Evolutionary conservation across 64 coral and sea anemone species (phyloP).

Genomic region (Orbicella faveolata): DNA sequence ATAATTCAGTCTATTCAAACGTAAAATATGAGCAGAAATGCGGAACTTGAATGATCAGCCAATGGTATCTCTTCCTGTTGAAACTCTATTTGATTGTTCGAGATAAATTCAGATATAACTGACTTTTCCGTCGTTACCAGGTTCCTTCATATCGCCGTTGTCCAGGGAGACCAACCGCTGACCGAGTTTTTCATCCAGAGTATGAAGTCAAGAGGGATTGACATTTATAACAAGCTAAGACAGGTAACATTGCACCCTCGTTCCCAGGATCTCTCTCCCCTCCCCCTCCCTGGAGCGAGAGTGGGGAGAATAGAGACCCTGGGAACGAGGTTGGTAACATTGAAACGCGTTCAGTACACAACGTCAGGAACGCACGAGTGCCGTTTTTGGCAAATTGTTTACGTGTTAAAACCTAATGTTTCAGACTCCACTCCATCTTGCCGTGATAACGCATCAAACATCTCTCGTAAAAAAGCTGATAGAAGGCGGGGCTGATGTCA

Average conservation of each 20-base stretch:
- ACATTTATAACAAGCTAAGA: slow-evolving; percentile 83
- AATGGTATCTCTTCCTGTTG: neutral
- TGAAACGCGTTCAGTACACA: too few species aligned
- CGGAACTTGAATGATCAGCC: neutral
- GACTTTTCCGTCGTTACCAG: slow-evolving; percentile 23
- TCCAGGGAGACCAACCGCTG: slow-evolving; percentile 70
- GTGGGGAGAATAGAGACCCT: neutral
- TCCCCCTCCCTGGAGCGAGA: neutral
- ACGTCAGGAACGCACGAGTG: too few species aligned
- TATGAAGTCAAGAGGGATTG: slow-evolving; percentile 54
- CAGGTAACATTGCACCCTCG: slow-evolving; percentile 16
- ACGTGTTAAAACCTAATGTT: neutral
- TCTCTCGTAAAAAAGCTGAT: slow-evolving; percentile 59
- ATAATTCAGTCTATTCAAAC: neutral
- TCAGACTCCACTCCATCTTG: slow-evolving; percentile 95
- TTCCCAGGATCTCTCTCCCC: too few species aligned
- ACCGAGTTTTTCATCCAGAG: slow-evolving; percentile 52
- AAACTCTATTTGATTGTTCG: neutral
- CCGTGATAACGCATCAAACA: slow-evolving; percentile 78
- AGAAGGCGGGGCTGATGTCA: slow-evolving; percentile 70
- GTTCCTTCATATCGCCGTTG: slow-evolving; percentile 71
- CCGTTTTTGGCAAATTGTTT: neutral
- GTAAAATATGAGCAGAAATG: neutral
- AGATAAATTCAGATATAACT: neutral
- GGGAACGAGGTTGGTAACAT: neutral